Evolutionary conservation across 2,888 invertebrate species (phyloP), one percentile per base, ranked within the genome.

Genomic region (Apodemia hepburni): DNA sequence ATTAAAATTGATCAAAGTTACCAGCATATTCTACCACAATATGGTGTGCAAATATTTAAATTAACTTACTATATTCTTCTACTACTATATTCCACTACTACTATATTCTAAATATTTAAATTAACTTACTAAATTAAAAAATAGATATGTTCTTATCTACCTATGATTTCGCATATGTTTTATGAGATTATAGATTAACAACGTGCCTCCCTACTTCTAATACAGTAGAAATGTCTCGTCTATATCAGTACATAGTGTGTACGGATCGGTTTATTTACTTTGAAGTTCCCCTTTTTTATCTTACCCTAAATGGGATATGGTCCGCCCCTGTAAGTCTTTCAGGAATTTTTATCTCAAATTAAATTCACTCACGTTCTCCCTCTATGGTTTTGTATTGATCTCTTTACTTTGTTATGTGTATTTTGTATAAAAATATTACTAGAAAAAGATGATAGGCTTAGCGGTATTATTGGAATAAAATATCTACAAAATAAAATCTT

Each of bases 251-350:
- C 27, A 8, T 15, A 29, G 27, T 57, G 12, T 7, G 29, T n/a
- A 57, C n/a, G 29, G 29, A n/a, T n/a, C 29, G 27, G 27, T 57
- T 15, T 54, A 54, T 57, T 57, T n/a, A 57, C 57, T 57, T 57
- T 57, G 57, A 57, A 57, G 57, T 57, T 57, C 29, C 29, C 57
- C 47, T 47, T 57, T 57, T 29, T 57, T 57, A 57, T 57, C 57
- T 57, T 29, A 57, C 57, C 57, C 57, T 29, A 57, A 22, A 57
- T 57, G 57, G 57, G 57, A 57, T 27, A 57, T 57, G 57, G 57
- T 57, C n/a, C 57, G 27, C 29, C 29, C 57, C 57, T 27, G n/a
- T 54, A 54, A 18, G 54, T 57, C 57, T 57, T 57, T 57, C 27
- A 27, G 29, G 57, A 57, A 29, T 57, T 57, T 57, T 57, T 57